These are phyloP conservation scores for Apis mellifera DNA, from an alignment of 1,140 invertebrate species.

Conservation along the genomic window DNA sequence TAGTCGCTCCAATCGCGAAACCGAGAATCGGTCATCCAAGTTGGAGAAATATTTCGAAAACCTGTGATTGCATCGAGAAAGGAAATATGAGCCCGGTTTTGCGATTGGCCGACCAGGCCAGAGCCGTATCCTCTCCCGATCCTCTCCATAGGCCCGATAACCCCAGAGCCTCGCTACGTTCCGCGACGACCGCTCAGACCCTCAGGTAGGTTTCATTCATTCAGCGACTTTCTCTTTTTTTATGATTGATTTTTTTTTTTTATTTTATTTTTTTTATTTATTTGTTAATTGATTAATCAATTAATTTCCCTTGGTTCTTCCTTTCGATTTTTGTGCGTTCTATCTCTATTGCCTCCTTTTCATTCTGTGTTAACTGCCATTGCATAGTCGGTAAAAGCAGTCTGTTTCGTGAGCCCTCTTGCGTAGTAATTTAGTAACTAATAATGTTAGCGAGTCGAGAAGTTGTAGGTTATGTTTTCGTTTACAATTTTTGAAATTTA, in stretches of 20 bases:
- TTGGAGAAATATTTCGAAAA: slow-evolving; percentile 77
- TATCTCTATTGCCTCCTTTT: not conserved
- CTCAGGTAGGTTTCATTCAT: slow-evolving; percentile 77
- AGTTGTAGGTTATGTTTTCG: too few species aligned
- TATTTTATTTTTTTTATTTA: not conserved
- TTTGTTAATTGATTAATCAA: not conserved
- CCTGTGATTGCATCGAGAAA: slow-evolving; percentile 78
- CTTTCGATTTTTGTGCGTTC: slow-evolving; percentile 9
- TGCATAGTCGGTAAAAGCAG: not conserved
- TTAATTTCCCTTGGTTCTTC: not conserved
- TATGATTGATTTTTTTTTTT: not conserved
- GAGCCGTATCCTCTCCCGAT: slow-evolving; percentile 82
- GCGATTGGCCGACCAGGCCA: slow-evolving; percentile 76
- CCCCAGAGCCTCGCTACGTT: slow-evolving; percentile 75
- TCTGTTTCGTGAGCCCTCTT: too few species aligned
- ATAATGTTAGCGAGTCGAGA: too few species aligned
- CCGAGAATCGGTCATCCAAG: slow-evolving; percentile 72
- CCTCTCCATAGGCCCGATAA: slow-evolving; percentile 80
- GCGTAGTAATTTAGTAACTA: too few species aligned
- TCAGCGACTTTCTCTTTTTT: slow-evolving; percentile 35
- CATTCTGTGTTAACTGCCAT: not conserved
- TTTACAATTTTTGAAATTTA: too few species aligned
- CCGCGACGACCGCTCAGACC: slow-evolving; percentile 74
- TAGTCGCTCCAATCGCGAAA: slow-evolving; percentile 39
- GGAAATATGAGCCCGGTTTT: slow-evolving; percentile 75